Evolutionary conservation across 2,888 invertebrate species (phyloP), one percentile per base, ranked within the genome.

Genomic region (Callimorpha dominula): DNA sequence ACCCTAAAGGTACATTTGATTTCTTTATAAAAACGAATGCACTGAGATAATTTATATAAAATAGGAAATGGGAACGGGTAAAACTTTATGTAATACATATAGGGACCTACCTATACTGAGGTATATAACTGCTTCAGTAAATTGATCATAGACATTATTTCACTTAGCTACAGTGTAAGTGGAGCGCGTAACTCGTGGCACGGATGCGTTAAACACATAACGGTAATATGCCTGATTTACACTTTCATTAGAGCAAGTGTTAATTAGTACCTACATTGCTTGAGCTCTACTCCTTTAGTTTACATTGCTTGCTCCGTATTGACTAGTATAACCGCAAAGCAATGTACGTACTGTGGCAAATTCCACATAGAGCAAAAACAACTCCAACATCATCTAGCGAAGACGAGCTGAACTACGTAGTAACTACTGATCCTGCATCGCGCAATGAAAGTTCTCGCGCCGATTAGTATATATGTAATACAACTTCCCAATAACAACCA

Each of bases 71-170:
- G 20, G n/a, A 20, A 57, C 9, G 20, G 20, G 54, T 9, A 20
- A 57, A 66, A 66, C 17, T 17, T 17, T 52, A 1, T 50, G 40
- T 17, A 66, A 40, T 11, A 66, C 4, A 40, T 11, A 66, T 1
- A 2, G 31, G 31, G 1, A 2, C 31, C 31, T 31, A 31, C 31
- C 31, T 31, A 31, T 31, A 31, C 31, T 31, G 31, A 31, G 31
- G 31, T 31, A 31, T 31, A 64, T 42, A 43, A n/a, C 43, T 42
- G 54, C 67, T 20, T 72, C 31, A 17, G 20, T 72, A 72, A 60
- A 72, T 72, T 72, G 67, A 63, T 54, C 62, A 42, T 71, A 31
- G 40, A 49, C 50, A 71, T 66, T 15, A 20, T 17, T 52, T 72
- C 57, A 71, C 70, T 70, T 65, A 46, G 20, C 63, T 67, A 63